phyloP scores from a whole-genome alignment of 2,888 invertebrate species.

The Monochamus alternatus region DNA sequence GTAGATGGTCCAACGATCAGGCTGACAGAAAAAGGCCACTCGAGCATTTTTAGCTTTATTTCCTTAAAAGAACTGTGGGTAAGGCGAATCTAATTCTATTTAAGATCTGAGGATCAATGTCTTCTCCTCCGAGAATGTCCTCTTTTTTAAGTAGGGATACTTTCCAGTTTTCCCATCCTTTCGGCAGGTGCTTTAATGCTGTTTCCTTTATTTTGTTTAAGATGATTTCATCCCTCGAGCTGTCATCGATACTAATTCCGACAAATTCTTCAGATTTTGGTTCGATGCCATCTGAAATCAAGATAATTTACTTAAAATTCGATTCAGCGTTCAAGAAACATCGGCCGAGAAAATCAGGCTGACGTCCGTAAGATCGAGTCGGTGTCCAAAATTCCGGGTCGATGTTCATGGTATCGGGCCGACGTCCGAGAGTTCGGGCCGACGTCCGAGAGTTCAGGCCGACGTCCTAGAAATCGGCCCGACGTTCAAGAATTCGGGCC shows the following conservation, averaged over 20 bases:
- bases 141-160: conserved; percentile 34
- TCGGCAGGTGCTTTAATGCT: conserved; percentile 27
- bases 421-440: too few relatives aligned
- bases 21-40: conserved; percentile 51
- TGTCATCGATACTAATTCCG: not conserved
- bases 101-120: conserved; percentile 49
- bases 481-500: not conserved
- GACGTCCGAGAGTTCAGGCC: too few relatives aligned
- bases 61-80: conserved; percentile 52
- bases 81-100: conserved; percentile 56
- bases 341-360: not conserved
- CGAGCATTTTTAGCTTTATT: conserved; percentile 49
- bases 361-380: too few relatives aligned
- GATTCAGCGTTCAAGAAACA: not conserved
- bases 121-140: conserved; percentile 44
- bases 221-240: conserved; percentile 1
- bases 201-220: conserved; percentile 7
- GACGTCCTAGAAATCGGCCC: too few relatives aligned
- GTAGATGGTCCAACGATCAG: conserved; percentile 44
- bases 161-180: conserved; percentile 49
- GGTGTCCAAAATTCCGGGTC: too few relatives aligned
- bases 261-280: not conserved
- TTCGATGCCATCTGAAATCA: not conserved
- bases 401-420: too few relatives aligned
- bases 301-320: not conserved